These are phyloP conservation scores for Xiphophorus couchianus DNA, from an alignment of 2,113 vertebrate genomes.

Conservation along the genomic window DNA sequence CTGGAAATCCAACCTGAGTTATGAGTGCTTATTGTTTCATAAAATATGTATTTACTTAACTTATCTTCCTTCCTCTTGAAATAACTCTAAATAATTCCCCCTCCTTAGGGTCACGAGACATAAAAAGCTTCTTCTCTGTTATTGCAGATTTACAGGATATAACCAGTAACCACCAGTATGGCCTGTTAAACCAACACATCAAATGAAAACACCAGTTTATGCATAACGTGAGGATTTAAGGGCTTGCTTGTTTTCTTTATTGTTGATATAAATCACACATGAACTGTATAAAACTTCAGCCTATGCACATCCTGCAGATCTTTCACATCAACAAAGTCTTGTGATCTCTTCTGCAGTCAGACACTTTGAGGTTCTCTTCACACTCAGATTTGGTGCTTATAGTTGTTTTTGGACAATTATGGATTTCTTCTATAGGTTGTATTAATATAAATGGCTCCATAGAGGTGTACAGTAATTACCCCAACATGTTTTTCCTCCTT, in stretches of 20 bases:
- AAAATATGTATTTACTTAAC: not conserved
- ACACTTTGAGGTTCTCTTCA: not conserved
- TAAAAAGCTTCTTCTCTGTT: no score
- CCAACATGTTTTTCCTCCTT: conserved; percentile 9
- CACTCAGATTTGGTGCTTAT: not conserved
- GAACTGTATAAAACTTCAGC: not conserved
- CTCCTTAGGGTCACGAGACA: no score
- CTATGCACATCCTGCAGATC: not conserved
- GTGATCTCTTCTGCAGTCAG: not conserved
- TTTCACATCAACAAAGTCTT: not conserved
- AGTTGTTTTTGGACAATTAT: conserved; percentile 15
- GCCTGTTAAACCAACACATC: not conserved
- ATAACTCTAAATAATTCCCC: no score
- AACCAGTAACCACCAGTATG: not conserved
- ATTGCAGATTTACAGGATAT: no score
- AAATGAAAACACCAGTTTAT: not conserved
- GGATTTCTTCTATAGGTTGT: conserved; percentile 5
- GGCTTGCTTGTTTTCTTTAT: not conserved
- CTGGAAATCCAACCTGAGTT: not conserved
- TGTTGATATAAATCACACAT: not conserved
- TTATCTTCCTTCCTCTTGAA: no score
- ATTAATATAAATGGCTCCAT: conserved; percentile 43
- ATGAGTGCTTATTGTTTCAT: not conserved
- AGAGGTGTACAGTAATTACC: conserved; percentile 37
- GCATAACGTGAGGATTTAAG: not conserved